phyloP scores from a whole-genome alignment of 2,113 vertebrate genomes.

The Rhadina sibilatrix region DNA sequence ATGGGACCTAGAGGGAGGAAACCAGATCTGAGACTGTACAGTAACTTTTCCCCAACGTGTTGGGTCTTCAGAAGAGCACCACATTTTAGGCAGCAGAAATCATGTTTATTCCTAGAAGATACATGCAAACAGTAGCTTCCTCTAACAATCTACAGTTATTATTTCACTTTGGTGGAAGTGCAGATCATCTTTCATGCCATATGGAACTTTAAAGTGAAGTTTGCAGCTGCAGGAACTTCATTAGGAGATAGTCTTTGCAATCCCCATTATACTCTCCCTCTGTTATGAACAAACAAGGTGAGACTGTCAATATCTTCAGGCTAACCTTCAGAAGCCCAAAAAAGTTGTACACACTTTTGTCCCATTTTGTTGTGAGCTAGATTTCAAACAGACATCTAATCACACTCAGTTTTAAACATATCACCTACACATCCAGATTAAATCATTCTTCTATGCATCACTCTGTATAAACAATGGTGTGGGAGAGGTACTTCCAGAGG shows the following conservation, averaged over 20 bases:
- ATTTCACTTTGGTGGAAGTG: not conserved
- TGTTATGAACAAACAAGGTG: not conserved
- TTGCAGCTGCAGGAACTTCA: not conserved
- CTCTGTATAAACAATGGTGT: not conserved
- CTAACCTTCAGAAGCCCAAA: not conserved
- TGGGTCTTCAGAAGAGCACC: not conserved
- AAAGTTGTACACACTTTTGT: not conserved
- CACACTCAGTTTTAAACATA: not conserved
- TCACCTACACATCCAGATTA: not conserved
- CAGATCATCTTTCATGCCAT: not conserved
- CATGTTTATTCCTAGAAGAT: not conserved
- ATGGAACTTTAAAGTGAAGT: not conserved
- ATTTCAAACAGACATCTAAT: not conserved
- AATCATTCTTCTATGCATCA: not conserved
- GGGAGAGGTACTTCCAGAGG: not conserved
- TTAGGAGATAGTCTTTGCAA: not conserved
- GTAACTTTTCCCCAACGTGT: too few relatives aligned
- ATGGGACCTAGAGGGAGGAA: conserved; percentile 81
- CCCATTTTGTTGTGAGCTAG: not conserved
- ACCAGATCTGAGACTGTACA: not conserved
- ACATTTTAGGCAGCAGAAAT: not conserved
- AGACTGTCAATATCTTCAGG: not conserved
- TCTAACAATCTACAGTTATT: not conserved
- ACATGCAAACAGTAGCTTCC: not conserved
- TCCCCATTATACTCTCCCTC: not conserved